Evolutionary conservation across 2,888 invertebrate genomes (phyloP).

Genomic region (Drosophila austrosaltans): DNA sequence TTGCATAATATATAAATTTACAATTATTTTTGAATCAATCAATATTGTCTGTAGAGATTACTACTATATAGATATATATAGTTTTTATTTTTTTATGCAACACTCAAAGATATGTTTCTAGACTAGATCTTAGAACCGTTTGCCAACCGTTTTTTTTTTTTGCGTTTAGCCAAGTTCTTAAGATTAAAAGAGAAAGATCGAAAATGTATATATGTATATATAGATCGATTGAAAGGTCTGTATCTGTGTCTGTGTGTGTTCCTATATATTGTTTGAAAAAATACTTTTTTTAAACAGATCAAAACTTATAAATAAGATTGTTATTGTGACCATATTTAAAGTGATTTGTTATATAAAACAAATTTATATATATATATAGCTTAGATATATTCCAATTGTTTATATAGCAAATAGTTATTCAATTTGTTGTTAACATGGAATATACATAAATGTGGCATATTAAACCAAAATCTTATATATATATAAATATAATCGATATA

Average conservation of each 20-base stretch:
- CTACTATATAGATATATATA: not conserved
- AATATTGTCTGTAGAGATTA: not conserved
- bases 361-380: too few species aligned
- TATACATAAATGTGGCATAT: too few species aligned
- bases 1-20: not conserved
- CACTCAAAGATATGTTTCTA: not conserved
- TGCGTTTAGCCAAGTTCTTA: not conserved
- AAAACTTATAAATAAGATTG: too few species aligned
- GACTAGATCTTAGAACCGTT: not conserved
- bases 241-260: too few species aligned
- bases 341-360: too few species aligned
- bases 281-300: too few species aligned
- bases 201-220: not conserved
- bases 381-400: too few species aligned
- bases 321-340: too few species aligned
- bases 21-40: not conserved
- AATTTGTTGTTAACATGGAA: too few species aligned
- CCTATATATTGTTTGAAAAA: too few species aligned
- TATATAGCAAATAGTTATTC: too few species aligned
- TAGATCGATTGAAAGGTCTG: not conserved
- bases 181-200: not conserved
- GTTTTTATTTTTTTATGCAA: not conserved
- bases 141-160: not conserved
- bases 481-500: not conserved
- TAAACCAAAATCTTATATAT: not conserved